Base-by-base conservation (phyloP, 2,113 vertebrate genomes). In the zebrafish (Danio rerio) region DNA sequence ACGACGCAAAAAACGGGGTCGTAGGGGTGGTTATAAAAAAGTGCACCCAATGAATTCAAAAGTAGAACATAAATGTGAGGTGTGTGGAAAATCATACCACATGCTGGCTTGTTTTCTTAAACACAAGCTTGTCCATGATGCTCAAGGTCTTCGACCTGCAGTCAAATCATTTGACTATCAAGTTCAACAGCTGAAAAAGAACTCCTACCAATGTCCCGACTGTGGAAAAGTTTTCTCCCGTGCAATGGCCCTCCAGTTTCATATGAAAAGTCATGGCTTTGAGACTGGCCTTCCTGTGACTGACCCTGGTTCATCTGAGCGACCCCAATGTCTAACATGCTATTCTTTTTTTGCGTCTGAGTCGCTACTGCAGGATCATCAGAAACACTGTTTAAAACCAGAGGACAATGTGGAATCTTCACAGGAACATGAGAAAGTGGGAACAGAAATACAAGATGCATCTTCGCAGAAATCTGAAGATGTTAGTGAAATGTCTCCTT, bases 231-330 rank as follows among this genome's bases (percentile, higher is more conserved):
- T 90, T 47, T 95, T 94, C 45, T 93, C 93, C 1, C 88, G 93
- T 11, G 94, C 91, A 31, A 94, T 93, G 88, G 93, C 93, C 0
- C 93, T 94, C 18, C 92, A 94, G 91, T 95, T 94, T 81, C 94
- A 95, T 61, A 94, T 94, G 93, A 94, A 88, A 73, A 92, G 92
- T 83, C 94, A 95, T 15, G 93, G 93, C 16, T 92, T 92, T 49
- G 92, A 94, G 81, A 92, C 84, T 0, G 90, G 89, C 6, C 86
- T 85, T 56, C 87, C 89, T 0, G 75, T 86, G 0, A 88, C 88
- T 6, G 45, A 79, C 0, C 89, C 89, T 3, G 75, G 9, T 0
- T 59, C 9, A 3, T 18, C 88, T 50, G 88, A 87, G 65, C 85
- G 84, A 55, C 84, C 88, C 5, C 91, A 93, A 74, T 94, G 94